A percentile compares a stretch with the other conserved stretches of the same genome.
phyloP scores from a whole-genome alignment of 2,113 vertebrate species.

The Mustela lutreola region DNA sequence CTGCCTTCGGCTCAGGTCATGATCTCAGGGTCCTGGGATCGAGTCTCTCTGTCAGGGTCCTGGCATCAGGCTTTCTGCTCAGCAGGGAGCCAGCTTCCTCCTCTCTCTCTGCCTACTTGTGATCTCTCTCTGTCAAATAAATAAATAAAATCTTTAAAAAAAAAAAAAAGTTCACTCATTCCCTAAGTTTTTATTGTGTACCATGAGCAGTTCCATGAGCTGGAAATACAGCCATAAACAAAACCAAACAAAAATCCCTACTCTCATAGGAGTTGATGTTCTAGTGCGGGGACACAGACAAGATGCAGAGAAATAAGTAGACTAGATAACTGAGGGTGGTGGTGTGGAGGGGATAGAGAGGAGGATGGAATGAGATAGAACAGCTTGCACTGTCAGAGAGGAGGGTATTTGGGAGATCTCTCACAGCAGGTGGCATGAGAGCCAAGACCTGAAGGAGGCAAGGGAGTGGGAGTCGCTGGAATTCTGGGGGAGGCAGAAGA shows the following conservation, averaged over 20 bases:
- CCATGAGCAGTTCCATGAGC: background rate
- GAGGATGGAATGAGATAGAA: background rate
- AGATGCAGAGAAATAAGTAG: background rate
- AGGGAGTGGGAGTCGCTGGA: background rate
- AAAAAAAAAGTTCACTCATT: background rate
- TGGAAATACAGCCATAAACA: background rate
- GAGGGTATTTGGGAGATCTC: background rate
- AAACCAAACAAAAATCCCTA: background rate
- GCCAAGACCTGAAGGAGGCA: background rate
- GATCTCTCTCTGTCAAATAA: too few species aligned
- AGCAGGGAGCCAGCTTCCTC: too few species aligned
- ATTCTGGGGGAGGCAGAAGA: background rate
- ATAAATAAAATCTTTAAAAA: too few species aligned
- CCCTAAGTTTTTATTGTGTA: background rate
- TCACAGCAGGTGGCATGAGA: background rate
- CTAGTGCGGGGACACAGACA: background rate
- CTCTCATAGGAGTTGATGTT: background rate
- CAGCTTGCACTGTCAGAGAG: background rate
- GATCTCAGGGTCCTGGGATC: too few species aligned
- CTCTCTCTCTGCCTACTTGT: too few species aligned
- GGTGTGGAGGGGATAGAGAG: background rate
- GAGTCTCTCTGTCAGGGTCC: too few species aligned
- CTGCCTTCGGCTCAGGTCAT: too few species aligned
- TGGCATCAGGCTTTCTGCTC: too few species aligned
- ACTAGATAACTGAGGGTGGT: background rate